Conservation (phyloP, 2,113 vertebrate genomes). For the Actenoides lindsayi region DNA sequence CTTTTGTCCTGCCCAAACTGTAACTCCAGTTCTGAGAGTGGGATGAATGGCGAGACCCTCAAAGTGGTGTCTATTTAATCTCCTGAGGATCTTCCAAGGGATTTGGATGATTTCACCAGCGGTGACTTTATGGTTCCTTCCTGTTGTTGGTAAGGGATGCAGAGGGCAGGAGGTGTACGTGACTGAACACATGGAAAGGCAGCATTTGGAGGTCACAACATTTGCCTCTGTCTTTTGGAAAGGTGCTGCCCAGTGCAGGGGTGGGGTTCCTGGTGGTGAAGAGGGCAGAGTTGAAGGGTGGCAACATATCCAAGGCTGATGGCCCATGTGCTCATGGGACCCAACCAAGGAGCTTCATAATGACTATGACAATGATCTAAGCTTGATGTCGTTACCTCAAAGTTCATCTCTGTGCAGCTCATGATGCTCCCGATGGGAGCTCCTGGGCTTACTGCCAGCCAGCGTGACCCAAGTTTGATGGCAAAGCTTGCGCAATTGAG, state of each 20-base stretch:
- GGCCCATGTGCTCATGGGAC: fast-evolving
- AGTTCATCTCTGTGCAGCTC: background rate
- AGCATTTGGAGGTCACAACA: background rate
- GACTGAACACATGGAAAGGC: background rate
- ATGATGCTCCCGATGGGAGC: background rate
- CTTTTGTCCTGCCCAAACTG: background rate
- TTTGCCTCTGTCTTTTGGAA: background rate
- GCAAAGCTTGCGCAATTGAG: fast-evolving
- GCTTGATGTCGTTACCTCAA: background rate
- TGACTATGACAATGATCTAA: background rate
- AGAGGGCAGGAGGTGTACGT: fast-evolving
- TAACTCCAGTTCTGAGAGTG: background rate
- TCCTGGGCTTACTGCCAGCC: background rate
- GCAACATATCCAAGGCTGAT: fast-evolving
- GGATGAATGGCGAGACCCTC: background rate
- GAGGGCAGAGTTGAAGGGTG: background rate
- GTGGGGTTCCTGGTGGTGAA: background rate
- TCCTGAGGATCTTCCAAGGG: background rate
- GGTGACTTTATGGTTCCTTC: background rate
- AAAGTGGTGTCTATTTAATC: fast-evolving
- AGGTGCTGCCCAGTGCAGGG: background rate
- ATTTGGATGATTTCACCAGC: background rate
- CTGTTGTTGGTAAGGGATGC: background rate
- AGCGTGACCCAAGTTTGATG: fast-evolving
- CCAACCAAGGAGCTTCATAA: background rate